Base-by-base conservation (phyloP, 2,113 vertebrate species). In the Corythornis cristatus region DNA sequence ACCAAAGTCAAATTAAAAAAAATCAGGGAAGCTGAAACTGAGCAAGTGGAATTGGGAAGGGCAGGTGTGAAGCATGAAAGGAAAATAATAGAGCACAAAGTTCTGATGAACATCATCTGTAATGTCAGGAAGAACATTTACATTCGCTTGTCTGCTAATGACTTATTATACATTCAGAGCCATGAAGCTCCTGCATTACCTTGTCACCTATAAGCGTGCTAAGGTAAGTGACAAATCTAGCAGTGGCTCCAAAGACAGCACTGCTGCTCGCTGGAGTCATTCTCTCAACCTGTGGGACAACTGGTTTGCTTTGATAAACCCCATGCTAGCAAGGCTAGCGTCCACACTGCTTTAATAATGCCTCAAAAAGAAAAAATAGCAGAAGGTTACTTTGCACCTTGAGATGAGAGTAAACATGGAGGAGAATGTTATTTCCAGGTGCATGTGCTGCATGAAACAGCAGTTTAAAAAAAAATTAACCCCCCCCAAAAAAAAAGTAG, bases 161-260 rank as follows among this genome's bases (percentile, higher is more conserved):
- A 93, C 87, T 89, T 60, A 51, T 50, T 89, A 87, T 18, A 77
- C 20, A 96, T 89, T 81, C 94, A 93, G 64, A 88, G 85, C 60
- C 94, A 95, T 2, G 82, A 22, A 81, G 66, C 72, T n/a, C 9
- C 75, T 56, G 84, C 51, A 48, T 72, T 74, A 90, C 50, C 85
- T 87, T 56, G 51, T 76, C 82, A 77, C 43, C 89, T 60, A 58
- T 35, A 83, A 84, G 92, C 81, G 57, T 1, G 43, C 29, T 31
- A 57, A 70, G 89, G 13, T 8, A 58, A 96, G 87, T 46, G 91
- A 80, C 50, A 73, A 62, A 87, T 54, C 66, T 33, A 73, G 46
- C 58, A 25, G 4, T 5, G 15, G 35, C 42, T 78, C 66, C 83
- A 35, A 56, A 66, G 74, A 2, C 25, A 29, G 54, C 5, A 13